Evolutionary conservation across 2,888 invertebrate genomes (phyloP).

Genomic region (Lacanobia wlatinum): DNA sequence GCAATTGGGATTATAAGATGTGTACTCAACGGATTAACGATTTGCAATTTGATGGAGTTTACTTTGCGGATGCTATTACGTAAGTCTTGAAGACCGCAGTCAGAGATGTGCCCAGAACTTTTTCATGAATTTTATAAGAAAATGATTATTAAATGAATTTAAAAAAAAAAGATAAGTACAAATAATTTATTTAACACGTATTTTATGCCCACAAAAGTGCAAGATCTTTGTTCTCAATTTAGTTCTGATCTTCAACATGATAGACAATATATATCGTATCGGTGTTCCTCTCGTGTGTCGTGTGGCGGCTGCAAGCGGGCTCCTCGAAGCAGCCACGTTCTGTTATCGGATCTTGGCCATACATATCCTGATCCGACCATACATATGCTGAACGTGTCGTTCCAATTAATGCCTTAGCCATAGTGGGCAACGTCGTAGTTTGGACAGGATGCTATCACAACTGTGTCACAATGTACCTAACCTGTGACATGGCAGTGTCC

Average conservation of each 20-base stretch:
- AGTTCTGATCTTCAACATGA: too few relatives aligned
- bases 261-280: too few relatives aligned
- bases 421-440: too few relatives aligned
- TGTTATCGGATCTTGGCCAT: too few relatives aligned
- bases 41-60: slow-evolving; percentile 30
- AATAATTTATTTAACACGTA: too few relatives aligned
- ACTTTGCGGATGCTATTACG: background rate
- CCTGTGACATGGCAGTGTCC: background rate
- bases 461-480: slow-evolving; percentile 3
- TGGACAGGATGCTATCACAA: background rate
- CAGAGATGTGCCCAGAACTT: background rate
- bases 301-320: background rate
- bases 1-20: slow-evolving; percentile 11
- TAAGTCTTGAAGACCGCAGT: background rate
- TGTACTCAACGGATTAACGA: slow-evolving; percentile 32
- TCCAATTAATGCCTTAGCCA: background rate
- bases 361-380: too few relatives aligned
- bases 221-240: too few relatives aligned
- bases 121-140: background rate
- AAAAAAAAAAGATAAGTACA: too few relatives aligned
- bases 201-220: too few relatives aligned
- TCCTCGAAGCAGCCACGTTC: background rate
- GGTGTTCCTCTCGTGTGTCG: too few relatives aligned
- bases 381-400: too few relatives aligned
- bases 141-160: too few relatives aligned